Evolutionary conservation across 2,888 invertebrate genomes (phyloP).

Genomic region (Sminthurides aquaticus): DNA sequence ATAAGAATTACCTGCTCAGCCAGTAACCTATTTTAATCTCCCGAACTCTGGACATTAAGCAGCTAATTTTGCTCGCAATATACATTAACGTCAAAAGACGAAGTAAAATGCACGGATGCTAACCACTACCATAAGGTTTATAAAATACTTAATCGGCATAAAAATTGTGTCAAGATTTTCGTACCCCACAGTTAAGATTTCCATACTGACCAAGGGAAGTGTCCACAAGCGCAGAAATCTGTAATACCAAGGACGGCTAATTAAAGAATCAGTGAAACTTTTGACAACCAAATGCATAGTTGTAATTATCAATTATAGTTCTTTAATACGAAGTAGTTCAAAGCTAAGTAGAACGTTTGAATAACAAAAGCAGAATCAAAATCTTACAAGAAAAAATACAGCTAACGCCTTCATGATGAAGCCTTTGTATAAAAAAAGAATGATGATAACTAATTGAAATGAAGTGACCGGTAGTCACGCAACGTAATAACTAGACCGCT

Average conservation of each 20-base stretch:
- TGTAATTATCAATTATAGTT: too few relatives aligned
- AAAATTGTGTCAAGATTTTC: not conserved
- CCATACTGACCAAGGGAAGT: not conserved
- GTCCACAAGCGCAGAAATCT: not conserved
- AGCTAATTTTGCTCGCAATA: too few relatives aligned
- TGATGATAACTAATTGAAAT: not conserved
- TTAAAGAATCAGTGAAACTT: not conserved
- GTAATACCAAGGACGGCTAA: not conserved
- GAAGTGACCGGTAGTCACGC: not conserved
- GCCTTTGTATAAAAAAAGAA: not conserved
- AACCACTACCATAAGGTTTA: too few relatives aligned
- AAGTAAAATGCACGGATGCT: too few relatives aligned
- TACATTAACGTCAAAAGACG: too few relatives aligned
- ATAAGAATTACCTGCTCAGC: too few relatives aligned
- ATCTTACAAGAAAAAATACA: not conserved
- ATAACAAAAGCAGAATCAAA: not conserved
- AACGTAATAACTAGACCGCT: not conserved
- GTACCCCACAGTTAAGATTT: conserved; percentile 3
- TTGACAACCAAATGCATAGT: not conserved
- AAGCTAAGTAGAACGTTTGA: not conserved
- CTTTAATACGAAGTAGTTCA: too few relatives aligned
- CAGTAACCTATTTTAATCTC: too few relatives aligned
- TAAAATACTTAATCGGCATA: too few relatives aligned
- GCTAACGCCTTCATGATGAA: not conserved
- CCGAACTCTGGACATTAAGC: too few relatives aligned